Evolutionary conservation across 1,140 invertebrate genomes (phyloP).

Genomic region (Mactra quadrangularis): DNA sequence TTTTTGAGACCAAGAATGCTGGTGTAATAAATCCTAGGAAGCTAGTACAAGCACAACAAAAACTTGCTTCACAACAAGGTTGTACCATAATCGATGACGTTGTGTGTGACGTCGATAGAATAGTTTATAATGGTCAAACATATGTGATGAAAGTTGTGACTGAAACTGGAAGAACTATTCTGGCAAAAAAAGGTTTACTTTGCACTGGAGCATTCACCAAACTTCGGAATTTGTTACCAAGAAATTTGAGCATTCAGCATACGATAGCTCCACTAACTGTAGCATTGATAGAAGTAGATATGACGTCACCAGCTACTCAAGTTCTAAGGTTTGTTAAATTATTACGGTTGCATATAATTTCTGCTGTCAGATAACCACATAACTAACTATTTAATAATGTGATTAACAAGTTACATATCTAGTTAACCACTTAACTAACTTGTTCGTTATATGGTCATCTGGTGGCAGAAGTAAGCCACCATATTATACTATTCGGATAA

Average conservation of each 20-base stretch:
- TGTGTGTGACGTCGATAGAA: slow-evolving; percentile 21
- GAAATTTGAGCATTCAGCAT: slow-evolving; percentile 9
- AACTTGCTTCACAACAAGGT: slow-evolving; percentile 47
- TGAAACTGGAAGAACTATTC: slow-evolving; percentile 40
- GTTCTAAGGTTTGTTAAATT: no score
- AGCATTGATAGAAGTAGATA: slow-evolving; percentile 61
- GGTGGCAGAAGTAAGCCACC: no score
- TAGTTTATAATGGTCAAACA: slow-evolving; percentile 3
- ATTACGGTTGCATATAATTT: no score
- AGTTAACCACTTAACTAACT: no score
- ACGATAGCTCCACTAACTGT: slow-evolving; percentile 54
- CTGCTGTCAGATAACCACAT: no score
- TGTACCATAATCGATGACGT: slow-evolving; percentile 60
- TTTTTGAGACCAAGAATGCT: slow-evolving; percentile 50
- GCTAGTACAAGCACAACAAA: slow-evolving; percentile 59
- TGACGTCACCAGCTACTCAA: no score
- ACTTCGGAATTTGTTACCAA: slow-evolving; percentile 59
- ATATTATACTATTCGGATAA: no score
- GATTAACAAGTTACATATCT: no score
- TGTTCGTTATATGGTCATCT: no score
- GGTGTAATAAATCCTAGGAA: slow-evolving; percentile 68
- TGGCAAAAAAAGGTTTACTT: slow-evolving; percentile 60
- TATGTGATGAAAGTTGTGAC: slow-evolving; percentile 61
- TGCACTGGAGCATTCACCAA: slow-evolving; percentile 70
- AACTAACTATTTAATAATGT: no score